Conservation (phyloP, 1,140 invertebrate genomes). For the Choristoneura fumiferana region DNA sequence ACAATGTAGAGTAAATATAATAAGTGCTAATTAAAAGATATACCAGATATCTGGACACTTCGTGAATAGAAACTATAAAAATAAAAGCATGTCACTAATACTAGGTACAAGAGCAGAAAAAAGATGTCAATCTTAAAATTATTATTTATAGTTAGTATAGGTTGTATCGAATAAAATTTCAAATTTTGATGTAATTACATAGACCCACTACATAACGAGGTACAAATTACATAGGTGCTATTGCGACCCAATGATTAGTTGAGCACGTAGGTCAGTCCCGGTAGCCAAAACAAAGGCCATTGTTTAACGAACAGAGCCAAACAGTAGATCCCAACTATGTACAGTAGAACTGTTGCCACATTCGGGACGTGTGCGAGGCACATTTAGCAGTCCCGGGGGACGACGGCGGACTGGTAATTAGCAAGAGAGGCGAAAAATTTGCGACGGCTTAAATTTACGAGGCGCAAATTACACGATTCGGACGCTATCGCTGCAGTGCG, state of each 20-base stretch:
- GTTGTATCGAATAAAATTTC: too few relatives aligned
- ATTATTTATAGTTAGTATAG: too few relatives aligned
- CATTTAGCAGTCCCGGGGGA: conserved; percentile 73
- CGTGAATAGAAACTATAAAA: too few relatives aligned
- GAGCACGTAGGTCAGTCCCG: conserved; percentile 65
- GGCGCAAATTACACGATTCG: conserved; percentile 74
- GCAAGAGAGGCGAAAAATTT: conserved; percentile 75
- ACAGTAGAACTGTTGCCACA: conserved; percentile 49
- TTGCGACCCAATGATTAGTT: conserved; percentile 52
- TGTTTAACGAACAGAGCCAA: conserved; percentile 58
- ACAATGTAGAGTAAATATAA: conserved; percentile 38
- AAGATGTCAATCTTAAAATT: too few relatives aligned
- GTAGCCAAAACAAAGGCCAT: conserved; percentile 72
- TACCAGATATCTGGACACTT: too few relatives aligned
- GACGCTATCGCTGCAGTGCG: conserved; percentile 68
- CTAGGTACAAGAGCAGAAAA: neutral
- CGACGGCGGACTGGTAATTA: conserved; percentile 73
- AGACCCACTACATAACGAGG: neutral
- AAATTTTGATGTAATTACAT: neutral
- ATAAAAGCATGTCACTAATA: too few relatives aligned
- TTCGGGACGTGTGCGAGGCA: conserved; percentile 70
- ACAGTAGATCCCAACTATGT: conserved; percentile 47
- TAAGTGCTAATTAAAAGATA: conserved; percentile 23
- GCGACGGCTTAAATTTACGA: conserved; percentile 75
- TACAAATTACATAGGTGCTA: conserved; percentile 31